Base-by-base conservation (phyloP, 2,113 vertebrate species). In the Stegastes partitus region DNA sequence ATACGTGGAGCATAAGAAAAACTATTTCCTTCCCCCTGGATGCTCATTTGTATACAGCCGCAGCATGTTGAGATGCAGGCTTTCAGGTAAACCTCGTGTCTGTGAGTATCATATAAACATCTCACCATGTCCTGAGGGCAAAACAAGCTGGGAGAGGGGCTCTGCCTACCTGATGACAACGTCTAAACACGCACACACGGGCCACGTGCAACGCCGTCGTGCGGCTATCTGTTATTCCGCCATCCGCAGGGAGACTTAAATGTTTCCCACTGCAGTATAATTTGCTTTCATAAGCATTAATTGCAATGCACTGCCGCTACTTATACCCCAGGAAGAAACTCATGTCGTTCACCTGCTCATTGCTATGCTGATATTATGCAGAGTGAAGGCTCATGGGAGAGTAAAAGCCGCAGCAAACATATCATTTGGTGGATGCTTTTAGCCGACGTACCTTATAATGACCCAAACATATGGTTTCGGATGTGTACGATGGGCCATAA, bases 31-130 rank as follows among this genome's bases (percentile, higher is more conserved):
- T 77, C 44, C 62, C 44, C 62, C 42, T 16, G 15, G 51, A 77
- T 57, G 70, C 61, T 76, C 5, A 73, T 78, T 50, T 65, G 47
- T 78, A 53, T 11, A 64, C 56, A 67, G 57, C 39, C 49, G 51
- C 61, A 12, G 34, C 8, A 65, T 53, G 70, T 68, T 70, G 50
- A 66, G 58, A 74, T 42, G 0, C 55, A 45, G 56, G 25, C 11
- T 22, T 37, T 23, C 10, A 11, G 26, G 61, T 61, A 70, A 74
- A 81, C 11, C 63, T 18, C 25, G 45, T 8, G 16, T 81, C 53
- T 81, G 56, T 50, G 59, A 70, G 31, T 66, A 68, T 82, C 76
- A 68, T 76, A 74, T 77, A 68, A 82, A 84, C 56, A 83, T 72
- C 68, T 53, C 23, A 44, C 15, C 14, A 23, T 62, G 26, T 86